Evolutionary conservation across 2,113 vertebrate species (phyloP), one percentile per base, ranked within the genome.

Genomic region (Recurvirostra avosetta): DNA sequence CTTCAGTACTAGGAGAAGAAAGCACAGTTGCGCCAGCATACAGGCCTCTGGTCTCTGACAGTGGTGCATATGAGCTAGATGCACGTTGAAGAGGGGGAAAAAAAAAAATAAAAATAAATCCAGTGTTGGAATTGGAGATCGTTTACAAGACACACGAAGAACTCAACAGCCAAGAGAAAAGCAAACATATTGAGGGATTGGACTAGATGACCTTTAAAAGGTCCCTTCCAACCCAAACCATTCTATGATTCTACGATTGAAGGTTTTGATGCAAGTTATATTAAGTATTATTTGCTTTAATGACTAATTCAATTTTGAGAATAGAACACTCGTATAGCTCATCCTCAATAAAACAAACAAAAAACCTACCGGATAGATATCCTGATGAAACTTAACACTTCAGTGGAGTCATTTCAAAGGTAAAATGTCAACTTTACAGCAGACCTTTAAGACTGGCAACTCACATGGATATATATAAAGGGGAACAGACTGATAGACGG

Each of bases 1-100:
- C 99, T 97, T 99, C 99, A 14, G 99, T 98, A 96, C 99, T 99
- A 63, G 99, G 99, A 12, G 99, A 99, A 91, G 99, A 99, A 49
- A 99, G 98, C 8, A 99, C 99, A 2, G 99, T 99, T 8, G 99
- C 98, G 72, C 99, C 97, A 17, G 98, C 97, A 23, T 99, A 99
- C 88, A 99, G 97, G 53, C 98, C 98, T 91, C 99, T 98, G 92
- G 98, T 98, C 96, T 99, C 99, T 80, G 99, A 98, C 98, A 99
- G 97, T 5, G 99, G 98, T 27, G 98, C 99, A 32, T 99, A 99
- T 5, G 99, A 99, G 78, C 99, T 99, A 77, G 36, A 58, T 8
- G 38, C 50, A 92, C 61, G 94, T 4, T 34, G 53, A 81, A 56
- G 83, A 8, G 38, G 38, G 70, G 62, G 4, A 15, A 43, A 16